These are phyloP conservation scores for Metridium senile DNA, from an alignment of 92 coral and sea anemone species.

Conservation along the genomic window DNA sequence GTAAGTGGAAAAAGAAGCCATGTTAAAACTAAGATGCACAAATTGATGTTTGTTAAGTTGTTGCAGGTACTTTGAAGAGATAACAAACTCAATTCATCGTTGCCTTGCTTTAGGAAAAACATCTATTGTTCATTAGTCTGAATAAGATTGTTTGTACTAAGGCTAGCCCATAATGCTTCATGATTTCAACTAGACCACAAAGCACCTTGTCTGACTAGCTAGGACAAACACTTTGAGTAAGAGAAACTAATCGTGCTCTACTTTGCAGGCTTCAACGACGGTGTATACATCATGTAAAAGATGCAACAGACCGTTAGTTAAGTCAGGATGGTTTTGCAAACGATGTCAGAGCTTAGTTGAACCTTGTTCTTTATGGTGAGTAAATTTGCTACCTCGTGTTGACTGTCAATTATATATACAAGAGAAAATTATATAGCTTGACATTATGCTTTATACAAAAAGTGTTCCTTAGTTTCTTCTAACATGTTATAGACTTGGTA, in stretches of 20 bases:
- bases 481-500: no score
- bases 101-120: not conserved
- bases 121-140: not conserved
- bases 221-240: no score
- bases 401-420: not conserved
- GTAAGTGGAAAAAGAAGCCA: no score
- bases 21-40: no score
- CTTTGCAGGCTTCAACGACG: conserved; percentile 83
- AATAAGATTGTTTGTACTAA: not conserved
- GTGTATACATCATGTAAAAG: conserved; percentile 80
- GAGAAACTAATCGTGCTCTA: not conserved
- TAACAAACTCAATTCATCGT: not conserved
- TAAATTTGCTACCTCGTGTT: not conserved
- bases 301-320: conserved; percentile 84
- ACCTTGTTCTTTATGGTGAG: conserved; percentile 94
- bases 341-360: conserved; percentile 79
- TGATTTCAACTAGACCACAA: not conserved
- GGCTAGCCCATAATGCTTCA: not conserved
- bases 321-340: conserved; percentile 93
- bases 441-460: no score
- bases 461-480: no score
- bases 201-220: not conserved
- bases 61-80: no score
- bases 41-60: no score
- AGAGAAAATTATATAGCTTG: no score